Evolutionary conservation across 2,113 vertebrate genomes (phyloP).

Genomic region (Pangasianodon gigas): DNA sequence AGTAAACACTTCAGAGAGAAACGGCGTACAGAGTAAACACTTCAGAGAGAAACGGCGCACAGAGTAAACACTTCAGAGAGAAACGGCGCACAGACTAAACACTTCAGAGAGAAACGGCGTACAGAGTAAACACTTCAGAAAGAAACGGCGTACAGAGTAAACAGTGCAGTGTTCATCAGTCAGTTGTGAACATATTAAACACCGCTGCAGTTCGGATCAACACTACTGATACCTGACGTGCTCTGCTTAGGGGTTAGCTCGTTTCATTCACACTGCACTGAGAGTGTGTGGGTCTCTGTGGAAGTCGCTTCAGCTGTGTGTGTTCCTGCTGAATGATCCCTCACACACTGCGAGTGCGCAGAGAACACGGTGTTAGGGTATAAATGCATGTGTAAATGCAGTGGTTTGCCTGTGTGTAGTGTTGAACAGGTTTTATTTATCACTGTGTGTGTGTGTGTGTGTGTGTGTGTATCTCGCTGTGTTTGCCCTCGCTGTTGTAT

Average conservation of each 20-base stretch:
- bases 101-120: too few species aligned
- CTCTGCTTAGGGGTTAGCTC: not conserved
- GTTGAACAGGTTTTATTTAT: not conserved
- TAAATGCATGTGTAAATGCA: not conserved
- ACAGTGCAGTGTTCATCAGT: not conserved
- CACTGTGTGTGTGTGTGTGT: constrained; percentile 15
- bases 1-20: too few species aligned
- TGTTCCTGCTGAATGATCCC: not conserved
- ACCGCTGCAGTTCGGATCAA: not conserved
- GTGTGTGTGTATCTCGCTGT: constrained; percentile 54
- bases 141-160: too few species aligned
- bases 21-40: too few species aligned
- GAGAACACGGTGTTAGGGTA: not conserved
- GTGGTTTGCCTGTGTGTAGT: not conserved
- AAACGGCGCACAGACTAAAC: too few species aligned
- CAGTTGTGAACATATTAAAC: not conserved
- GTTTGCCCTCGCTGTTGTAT: constrained; percentile 42
- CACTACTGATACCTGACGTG: not conserved
- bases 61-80: too few species aligned
- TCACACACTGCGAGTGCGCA: not conserved
- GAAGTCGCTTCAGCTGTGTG: not conserved
- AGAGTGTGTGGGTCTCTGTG: not conserved
- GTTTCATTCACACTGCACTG: not conserved
- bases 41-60: too few species aligned
- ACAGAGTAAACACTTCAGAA: too few species aligned